Evolutionary conservation across 1,140 invertebrate species (phyloP).

Genomic region (Varroa destructor): DNA sequence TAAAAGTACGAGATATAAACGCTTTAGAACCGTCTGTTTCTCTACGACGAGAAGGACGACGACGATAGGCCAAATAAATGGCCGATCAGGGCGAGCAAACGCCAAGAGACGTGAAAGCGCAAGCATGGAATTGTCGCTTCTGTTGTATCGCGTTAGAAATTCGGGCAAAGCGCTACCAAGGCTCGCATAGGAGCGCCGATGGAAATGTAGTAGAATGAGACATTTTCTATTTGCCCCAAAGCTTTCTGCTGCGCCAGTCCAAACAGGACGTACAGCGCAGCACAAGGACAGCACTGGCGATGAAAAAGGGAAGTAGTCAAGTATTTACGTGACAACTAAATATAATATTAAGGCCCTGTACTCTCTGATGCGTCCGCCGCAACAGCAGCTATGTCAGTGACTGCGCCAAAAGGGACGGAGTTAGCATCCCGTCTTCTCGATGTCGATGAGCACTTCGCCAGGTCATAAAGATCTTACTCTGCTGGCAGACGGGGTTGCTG

Average conservation of each 20-base stretch:
- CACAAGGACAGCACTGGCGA: not conserved
- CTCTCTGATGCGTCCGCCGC: not conserved
- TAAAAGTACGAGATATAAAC: too few species aligned
- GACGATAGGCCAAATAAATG: too few species aligned
- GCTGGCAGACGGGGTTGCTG: not conserved
- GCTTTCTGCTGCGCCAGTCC: not conserved
- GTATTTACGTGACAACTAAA: constrained; percentile 27
- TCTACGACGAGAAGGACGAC: too few species aligned
- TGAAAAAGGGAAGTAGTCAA: not conserved
- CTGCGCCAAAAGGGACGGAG: not conserved
- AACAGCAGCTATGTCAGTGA: not conserved
- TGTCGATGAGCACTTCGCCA: constrained; percentile 27
- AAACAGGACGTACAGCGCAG: not conserved
- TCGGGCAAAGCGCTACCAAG: too few species aligned
- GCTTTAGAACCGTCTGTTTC: too few species aligned
- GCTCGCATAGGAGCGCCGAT: not conserved
- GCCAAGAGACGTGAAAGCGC: too few species aligned
- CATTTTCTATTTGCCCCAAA: not conserved
- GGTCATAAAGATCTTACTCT: constrained; percentile 20
- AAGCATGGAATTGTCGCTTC: too few species aligned
- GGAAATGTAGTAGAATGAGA: not conserved
- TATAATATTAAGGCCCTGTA: not conserved
- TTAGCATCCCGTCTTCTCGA: not conserved
- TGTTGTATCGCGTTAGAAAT: too few species aligned
- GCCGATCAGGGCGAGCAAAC: too few species aligned